Base-by-base conservation (phyloP, 2,113 vertebrate genomes). In the Antennarius striatus region DNA sequence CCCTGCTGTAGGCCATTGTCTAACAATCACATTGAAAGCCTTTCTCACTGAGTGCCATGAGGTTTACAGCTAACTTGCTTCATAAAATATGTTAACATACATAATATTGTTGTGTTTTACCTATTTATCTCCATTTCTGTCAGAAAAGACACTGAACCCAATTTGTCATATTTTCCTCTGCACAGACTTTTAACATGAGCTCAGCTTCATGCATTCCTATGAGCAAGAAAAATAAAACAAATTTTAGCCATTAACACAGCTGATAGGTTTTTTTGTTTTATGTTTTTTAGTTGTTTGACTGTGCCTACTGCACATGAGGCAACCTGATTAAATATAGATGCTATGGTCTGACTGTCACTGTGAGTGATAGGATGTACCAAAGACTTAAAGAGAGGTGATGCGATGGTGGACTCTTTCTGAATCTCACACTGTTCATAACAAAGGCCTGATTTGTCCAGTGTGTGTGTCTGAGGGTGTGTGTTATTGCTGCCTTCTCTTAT, bases 381-480 rank as follows among this genome's bases (percentile, higher is more conserved):
- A 56, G 45, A 75, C 39, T 59, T 60, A 59, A 81, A 73, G 63
- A 80, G 63, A 66, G 76, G 45, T 66, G 68, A 78, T 76, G 75
- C 66, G 70, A 46, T 40, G 5, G n/a, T 70, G 54, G 55, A 65
- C 64, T 61, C 64, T 64, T 63, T 70, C 51, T 63, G 61, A 74
- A 80, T 68, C 42, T 53, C 81, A 3, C 10, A 29, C 71, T 77
- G 71, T 17, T 80, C 40, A 48, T 45, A 71, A 74, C 82, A 88
- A 85, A 75, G 74, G 68, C 68, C 70, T 82, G 82, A 81, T 80
- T 81, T 70, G 79, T 80, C 60, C 78, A 15, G 52, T 62, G 46
- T 60, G 54, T 64, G n/a, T 52, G 52, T 53, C 43, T 12, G 51
- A 28, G 48, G 42, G 63, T 67, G 57, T 68, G 51, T 72, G 30